Base-by-base conservation (phyloP, 2,113 vertebrate species). In the Oceanites oceanicus region DNA sequence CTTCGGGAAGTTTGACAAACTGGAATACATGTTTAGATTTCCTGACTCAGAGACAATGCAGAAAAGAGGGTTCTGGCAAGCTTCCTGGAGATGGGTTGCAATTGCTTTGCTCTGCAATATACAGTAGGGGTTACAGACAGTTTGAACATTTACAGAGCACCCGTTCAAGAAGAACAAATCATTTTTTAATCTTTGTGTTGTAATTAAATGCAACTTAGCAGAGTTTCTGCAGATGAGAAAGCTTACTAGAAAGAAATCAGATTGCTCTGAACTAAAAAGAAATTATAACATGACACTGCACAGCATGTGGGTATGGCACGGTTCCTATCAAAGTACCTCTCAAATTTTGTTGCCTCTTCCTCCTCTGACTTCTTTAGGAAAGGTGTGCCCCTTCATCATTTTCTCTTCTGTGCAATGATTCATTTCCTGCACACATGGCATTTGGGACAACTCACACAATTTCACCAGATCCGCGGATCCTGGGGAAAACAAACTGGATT, bases 1-100 rank as follows among this genome's bases (percentile, higher is more conserved):
- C 91, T 97, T 96, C 55, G 84, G 95, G 96, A 97, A 97, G 92
- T 96, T 93, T 98, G 96, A 98, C 97, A 97, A 96, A 95, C 91
- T 81, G 82, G 81, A 97, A 94, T 92, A 85, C 40, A 63, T 98
- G 87, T 98, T 98, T 98, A 96, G 93, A 94, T 97, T 97, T 95
- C 94, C 94, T 89, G 94, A 91, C 95, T 94, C 10, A 0, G 94
- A 98, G 96, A 96, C 95, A 95, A 96, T 77, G 96, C 96, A 94
- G 96, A 97, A 85, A 72, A 96, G 84, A 95, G 81, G 59, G 84
- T 93, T 92, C 97, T 97, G 97, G 96, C 95, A 96, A 71, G 40
- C 44, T 85, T 94, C 88, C 95, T 94, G 96, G 90, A 88, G 95
- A 94, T 63, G 92, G 82, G 80, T 78, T 68, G 89, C 92, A 94